These are phyloP conservation scores for Tethya wilhelma DNA, from an alignment of 37 sponge, comb jelly and placozoan genomes.

Conservation along the genomic window DNA sequence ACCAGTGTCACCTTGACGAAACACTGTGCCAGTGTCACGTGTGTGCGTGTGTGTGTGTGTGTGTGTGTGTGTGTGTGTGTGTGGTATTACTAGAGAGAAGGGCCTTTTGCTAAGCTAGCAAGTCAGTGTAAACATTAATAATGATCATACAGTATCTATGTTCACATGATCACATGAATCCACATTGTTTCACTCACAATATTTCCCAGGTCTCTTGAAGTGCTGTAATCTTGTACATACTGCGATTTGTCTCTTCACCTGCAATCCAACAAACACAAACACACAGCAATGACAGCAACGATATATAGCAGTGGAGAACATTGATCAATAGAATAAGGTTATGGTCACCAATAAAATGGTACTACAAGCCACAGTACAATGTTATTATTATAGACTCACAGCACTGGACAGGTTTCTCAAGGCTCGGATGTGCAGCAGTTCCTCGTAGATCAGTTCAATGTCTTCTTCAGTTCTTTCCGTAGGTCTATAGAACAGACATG, in stretches of 20 bases:
- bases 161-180: no score
- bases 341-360: not conserved
- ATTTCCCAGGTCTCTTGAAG: slow-evolving; percentile 48
- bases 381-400: slow-evolving; percentile 33
- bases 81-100: no score
- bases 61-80: no score
- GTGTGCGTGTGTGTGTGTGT: not conserved
- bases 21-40: slow-evolving; percentile 79
- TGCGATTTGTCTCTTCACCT: slow-evolving; percentile 64
- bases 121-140: no score
- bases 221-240: slow-evolving; percentile 37
- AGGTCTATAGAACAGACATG: slow-evolving; percentile 51
- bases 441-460: slow-evolving; percentile 80
- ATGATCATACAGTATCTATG: no score
- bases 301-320: not conserved
- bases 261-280: not conserved
- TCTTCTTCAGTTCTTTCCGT: slow-evolving; percentile 76
- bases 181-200: slow-evolving; percentile 41
- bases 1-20: slow-evolving; percentile 85
- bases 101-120: not conserved
- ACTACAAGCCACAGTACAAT: not conserved
- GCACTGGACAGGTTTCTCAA: slow-evolving; percentile 82
- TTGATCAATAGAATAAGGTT: not conserved
- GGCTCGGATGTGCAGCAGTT: slow-evolving; percentile 78
- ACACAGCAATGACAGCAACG: not conserved